phyloP scores from a whole-genome alignment of 2,888 invertebrate species.

The Rhagophthalmus giganteus region DNA sequence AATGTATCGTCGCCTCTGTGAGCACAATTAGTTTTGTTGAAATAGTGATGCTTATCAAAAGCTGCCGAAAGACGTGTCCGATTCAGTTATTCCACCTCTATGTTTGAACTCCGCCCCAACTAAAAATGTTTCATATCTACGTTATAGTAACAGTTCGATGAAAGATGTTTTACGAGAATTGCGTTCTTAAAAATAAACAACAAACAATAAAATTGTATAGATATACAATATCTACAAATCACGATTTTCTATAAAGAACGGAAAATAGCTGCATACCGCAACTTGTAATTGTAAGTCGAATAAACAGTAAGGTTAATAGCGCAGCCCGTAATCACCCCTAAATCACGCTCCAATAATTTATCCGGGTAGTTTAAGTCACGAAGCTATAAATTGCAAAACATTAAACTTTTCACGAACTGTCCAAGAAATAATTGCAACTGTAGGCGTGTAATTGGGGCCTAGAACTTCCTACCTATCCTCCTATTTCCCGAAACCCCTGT shows the following conservation, averaged over 20 bases:
- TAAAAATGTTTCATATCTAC: no score
- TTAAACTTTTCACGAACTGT: constrained; percentile 52
- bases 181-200: no score
- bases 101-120: no score
- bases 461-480: constrained; percentile 33
- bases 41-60: no score
- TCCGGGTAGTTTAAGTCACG: constrained; percentile 43
- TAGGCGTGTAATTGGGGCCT: constrained; percentile 50
- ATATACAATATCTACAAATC: no score
- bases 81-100: no score
- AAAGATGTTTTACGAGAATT: no score
- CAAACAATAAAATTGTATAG: no score
- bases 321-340: constrained; percentile 40
- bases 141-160: no score
- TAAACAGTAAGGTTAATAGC: constrained; percentile 39
- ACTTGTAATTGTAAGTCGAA: constrained; percentile 24
- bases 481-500: constrained; percentile 33
- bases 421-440: constrained; percentile 53
- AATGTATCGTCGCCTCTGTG: constrained; percentile 2
- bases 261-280: constrained; percentile 15
- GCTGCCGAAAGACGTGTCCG: no score
- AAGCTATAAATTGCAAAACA: constrained; percentile 51
- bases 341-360: constrained; percentile 45
- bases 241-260: constrained; percentile 11
- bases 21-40: background rate